Evolutionary conservation across 2,797 vertebrate species (phyloP), one percentile per base, ranked within the genome.

Genomic region (Ceryle rudis): DNA sequence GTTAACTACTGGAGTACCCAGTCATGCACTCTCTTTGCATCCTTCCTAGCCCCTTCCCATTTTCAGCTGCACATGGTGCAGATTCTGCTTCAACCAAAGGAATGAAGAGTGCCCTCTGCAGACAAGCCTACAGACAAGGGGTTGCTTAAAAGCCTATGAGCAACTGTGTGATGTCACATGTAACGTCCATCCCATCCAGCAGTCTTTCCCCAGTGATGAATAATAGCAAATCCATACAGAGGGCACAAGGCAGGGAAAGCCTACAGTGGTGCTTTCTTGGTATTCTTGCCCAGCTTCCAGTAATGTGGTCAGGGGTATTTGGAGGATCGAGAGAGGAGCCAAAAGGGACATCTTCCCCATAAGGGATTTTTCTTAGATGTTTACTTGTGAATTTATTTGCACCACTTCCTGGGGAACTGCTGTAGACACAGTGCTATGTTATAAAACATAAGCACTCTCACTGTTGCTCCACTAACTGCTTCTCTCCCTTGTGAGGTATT

Each of bases 401-500:
- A 71, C 47, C 1, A 1, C 29, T 92, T 94, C 75, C 93, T 81
- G 46, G 69, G 65, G 52, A 93, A 61, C 44, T 86, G 69, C 75
- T 61, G 37, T 31, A 83, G 85, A 78, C 52, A 86, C 28, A 72
- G n/a, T 8, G 26, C 80, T 72, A 33, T n/a, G 20, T 51, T 21
- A 65, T 12, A 60, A 88, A 86, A 64, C 39, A 60, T 11, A 47
- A 73, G 65, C 72, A 83, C 31, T 67, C 77, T 91, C 75, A 85
- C 37, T 66, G 31, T 52, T 5, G 8, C 61, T 61, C 65, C 69
- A 46, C 66, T 72, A 77, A 82, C 77, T 66, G 41, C 51, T 91
- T 52, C 72, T 87, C 75, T 93, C 37, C 44, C 33, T 72, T 80
- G 28, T 26, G 37, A 93, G 42, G 65, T 95, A 94, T 83, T 95